Conservation (phyloP, 1,140 invertebrate genomes). For the Dryas iulia region DNA sequence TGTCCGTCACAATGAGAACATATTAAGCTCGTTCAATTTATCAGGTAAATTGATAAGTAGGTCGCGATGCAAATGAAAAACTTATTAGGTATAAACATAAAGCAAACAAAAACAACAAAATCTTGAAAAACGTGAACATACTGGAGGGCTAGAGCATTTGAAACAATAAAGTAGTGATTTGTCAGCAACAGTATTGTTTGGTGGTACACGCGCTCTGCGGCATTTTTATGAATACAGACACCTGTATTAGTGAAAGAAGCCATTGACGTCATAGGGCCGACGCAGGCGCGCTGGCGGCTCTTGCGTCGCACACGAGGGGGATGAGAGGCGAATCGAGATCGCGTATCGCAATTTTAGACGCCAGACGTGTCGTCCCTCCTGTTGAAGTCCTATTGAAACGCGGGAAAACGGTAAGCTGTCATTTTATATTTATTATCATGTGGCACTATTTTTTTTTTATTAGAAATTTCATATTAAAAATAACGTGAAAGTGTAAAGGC, state of each 20-base stretch:
- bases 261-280: conserved; percentile 69
- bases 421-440: not conserved
- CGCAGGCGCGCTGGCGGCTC: conserved; percentile 43
- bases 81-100: not conserved
- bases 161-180: conserved; percentile 12
- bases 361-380: conserved; percentile 33
- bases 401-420: conserved; percentile 59
- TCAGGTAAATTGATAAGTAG: not conserved
- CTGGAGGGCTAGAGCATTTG: not conserved
- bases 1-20: not conserved
- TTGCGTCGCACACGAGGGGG: conserved; percentile 24
- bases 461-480: not conserved
- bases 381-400: conserved; percentile 38
- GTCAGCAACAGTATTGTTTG: conserved; percentile 12
- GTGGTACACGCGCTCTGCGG: conserved; percentile 38
- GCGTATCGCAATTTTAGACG: conserved; percentile 41
- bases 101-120: not conserved
- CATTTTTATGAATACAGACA: conserved; percentile 54
- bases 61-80: not conserved
- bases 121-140: not conserved
- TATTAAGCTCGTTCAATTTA: not conserved
- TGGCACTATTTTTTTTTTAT: not conserved
- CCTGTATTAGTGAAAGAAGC: conserved; percentile 70
- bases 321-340: conserved; percentile 38
- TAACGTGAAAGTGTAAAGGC: no score